These are phyloP conservation scores for Hydropsyche tenuis DNA, from an alignment of 1,140 invertebrate genomes.

Conservation along the genomic window DNA sequence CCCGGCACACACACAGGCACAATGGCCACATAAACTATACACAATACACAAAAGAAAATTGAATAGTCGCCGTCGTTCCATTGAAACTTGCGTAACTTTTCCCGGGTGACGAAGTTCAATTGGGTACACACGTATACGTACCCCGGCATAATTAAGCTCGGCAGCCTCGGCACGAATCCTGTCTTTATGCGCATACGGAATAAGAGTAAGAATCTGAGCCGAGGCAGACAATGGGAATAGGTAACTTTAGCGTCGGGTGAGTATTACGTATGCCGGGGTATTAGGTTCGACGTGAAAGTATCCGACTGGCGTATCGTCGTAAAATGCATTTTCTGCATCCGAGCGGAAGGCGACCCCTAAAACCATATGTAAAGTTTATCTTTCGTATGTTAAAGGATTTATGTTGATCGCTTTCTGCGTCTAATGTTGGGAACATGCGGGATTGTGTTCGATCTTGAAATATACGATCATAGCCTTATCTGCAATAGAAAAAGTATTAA, in stretches of 20 bases:
- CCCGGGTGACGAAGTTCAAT: slow-evolving; percentile 48
- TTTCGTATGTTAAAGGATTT: background rate
- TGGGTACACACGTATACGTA: slow-evolving; percentile 45
- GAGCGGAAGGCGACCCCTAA: slow-evolving; percentile 41
- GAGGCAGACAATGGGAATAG: slow-evolving; percentile 46
- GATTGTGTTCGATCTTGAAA: too few species aligned
- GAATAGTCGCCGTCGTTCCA: slow-evolving; percentile 27
- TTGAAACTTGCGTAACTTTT: slow-evolving; percentile 47
- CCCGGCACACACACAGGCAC: background rate
- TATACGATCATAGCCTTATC: too few species aligned
- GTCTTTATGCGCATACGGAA: background rate
- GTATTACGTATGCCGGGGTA: slow-evolving; percentile 44
- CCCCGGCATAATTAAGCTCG: slow-evolving; percentile 46
- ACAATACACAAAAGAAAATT: slow-evolving; percentile 47
- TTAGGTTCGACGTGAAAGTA: slow-evolving; percentile 42
- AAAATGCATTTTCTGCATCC: slow-evolving; percentile 46
- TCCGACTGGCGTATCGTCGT: slow-evolving; percentile 33
- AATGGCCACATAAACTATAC: slow-evolving; percentile 35
- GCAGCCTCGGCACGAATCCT: background rate
- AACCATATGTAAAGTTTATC: slow-evolving; percentile 47
- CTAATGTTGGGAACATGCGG: too few species aligned
- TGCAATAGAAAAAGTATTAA: too few species aligned
- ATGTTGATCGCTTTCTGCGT: too few species aligned
- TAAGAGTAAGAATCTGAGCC: too few species aligned
- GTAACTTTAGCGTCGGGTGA: slow-evolving; percentile 38